phyloP scores from a whole-genome alignment of 1,140 invertebrate genomes.

The Plodia interpunctella region DNA sequence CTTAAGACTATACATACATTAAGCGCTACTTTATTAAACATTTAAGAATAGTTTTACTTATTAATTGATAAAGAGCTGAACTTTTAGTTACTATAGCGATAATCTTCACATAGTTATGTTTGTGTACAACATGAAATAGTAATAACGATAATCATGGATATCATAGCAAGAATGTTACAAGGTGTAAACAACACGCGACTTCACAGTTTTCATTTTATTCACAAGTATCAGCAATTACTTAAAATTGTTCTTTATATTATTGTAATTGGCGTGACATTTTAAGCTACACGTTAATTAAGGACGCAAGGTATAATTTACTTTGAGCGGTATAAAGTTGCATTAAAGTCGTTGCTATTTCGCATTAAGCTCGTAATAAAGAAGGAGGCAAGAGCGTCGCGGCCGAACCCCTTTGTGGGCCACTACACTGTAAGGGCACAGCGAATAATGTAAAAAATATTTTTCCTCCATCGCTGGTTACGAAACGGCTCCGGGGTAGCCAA shows the following conservation, averaged over 20 bases:
- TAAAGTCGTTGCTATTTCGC: conserved; percentile 51
- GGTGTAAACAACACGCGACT: no score
- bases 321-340: conserved; percentile 55
- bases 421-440: conserved; percentile 26
- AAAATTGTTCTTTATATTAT: background rate
- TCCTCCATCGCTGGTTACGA: conserved; percentile 44
- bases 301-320: conserved; percentile 45
- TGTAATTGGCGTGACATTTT: conserved; percentile 7
- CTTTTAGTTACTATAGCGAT: no score
- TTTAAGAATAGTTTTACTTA: no score
- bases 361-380: conserved; percentile 61
- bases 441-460: conserved; percentile 60
- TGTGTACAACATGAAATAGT: no score
- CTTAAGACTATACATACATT: no score
- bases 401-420: conserved; percentile 49
- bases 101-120: no score
- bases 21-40: no score
- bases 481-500: conserved; percentile 34
- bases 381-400: conserved; percentile 33
- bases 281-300: conserved; percentile 37
- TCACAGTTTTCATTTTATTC: background rate
- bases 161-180: no score
- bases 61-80: no score
- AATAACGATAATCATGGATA: background rate
- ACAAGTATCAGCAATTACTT: background rate